Conservation (phyloP, 2,113 vertebrate species). For the Meleagris gallopavo region DNA sequence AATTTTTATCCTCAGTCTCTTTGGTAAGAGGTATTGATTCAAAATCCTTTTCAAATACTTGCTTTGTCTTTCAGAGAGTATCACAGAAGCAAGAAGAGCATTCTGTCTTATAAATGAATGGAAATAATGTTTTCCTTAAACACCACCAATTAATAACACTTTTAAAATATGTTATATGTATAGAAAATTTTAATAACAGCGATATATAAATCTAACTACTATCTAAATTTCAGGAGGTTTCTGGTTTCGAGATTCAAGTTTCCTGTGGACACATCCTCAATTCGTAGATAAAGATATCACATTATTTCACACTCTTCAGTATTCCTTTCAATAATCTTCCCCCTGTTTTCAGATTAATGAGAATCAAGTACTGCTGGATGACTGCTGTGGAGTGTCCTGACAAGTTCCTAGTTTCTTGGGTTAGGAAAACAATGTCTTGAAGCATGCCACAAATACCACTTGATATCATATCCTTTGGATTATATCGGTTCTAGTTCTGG, state of each 20-base stretch:
- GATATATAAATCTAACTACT: not conserved
- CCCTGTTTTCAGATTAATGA: not conserved
- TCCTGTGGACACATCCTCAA: not conserved
- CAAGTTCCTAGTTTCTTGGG: rapidly evolving
- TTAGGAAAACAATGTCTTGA: not conserved
- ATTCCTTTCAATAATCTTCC: not conserved
- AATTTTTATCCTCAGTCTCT: not conserved
- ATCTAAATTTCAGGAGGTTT: not conserved
- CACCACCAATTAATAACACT: not conserved
- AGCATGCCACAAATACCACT: not conserved
- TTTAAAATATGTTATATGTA: not conserved
- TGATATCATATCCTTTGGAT: not conserved
- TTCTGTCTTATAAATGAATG: not conserved
- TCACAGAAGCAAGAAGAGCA: not conserved
- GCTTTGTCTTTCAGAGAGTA: not conserved
- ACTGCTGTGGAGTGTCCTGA: not conserved
- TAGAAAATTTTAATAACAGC: not conserved
- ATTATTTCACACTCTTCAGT: not conserved
- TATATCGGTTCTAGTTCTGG: not conserved
- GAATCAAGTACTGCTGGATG: not conserved
- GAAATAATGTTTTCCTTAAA: not conserved
- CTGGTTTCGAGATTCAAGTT: not conserved
- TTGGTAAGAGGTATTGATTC: not conserved
- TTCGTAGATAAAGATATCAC: not conserved
- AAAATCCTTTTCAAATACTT: not conserved